Conservation (phyloP, 2,797 vertebrate genomes). For the Euthynnus affinis region DNA sequence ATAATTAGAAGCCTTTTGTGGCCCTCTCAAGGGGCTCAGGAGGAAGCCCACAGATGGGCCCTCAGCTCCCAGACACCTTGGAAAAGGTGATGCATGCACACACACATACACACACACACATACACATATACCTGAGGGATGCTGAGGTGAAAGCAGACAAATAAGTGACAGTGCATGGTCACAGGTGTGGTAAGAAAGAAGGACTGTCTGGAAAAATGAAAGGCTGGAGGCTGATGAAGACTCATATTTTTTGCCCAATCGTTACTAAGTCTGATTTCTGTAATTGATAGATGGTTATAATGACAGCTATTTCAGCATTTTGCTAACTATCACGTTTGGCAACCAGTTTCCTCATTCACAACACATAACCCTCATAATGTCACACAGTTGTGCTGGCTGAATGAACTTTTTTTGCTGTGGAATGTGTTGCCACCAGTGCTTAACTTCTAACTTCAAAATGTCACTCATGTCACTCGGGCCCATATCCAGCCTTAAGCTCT, state of each 20-base stretch:
- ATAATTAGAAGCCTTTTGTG: conserved; percentile 89
- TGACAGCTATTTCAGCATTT: conserved; percentile 25
- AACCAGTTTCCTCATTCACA: conserved; percentile 28
- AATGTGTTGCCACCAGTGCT: conserved; percentile 53
- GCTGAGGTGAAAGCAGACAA: conserved; percentile 45
- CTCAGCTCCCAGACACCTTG: conserved; percentile 71
- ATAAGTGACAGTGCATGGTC: conserved; percentile 48
- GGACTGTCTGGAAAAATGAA: conserved; percentile 7
- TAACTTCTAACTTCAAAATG: conserved; percentile 79
- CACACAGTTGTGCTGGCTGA: conserved; percentile 22
- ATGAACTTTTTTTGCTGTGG: conserved; percentile 32
- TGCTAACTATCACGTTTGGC: neutral
- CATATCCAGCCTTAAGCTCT: conserved; percentile 48
- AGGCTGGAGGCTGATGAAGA: neutral
- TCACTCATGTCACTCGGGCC: conserved; percentile 68
- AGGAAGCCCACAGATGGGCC: conserved; percentile 82
- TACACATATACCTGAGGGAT: conserved; percentile 58
- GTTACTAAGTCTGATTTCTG: neutral
- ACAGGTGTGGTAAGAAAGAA: conserved; percentile 49
- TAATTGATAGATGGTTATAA: conserved; percentile 34
- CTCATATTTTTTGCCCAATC: neutral
- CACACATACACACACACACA: conserved; percentile 42
- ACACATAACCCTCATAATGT: conserved; percentile 29
- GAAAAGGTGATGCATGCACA: conserved; percentile 39
- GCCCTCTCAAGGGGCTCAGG: conserved; percentile 82